Conservation (phyloP, 2,113 vertebrate genomes). For the Dermatemys mawii region DNA sequence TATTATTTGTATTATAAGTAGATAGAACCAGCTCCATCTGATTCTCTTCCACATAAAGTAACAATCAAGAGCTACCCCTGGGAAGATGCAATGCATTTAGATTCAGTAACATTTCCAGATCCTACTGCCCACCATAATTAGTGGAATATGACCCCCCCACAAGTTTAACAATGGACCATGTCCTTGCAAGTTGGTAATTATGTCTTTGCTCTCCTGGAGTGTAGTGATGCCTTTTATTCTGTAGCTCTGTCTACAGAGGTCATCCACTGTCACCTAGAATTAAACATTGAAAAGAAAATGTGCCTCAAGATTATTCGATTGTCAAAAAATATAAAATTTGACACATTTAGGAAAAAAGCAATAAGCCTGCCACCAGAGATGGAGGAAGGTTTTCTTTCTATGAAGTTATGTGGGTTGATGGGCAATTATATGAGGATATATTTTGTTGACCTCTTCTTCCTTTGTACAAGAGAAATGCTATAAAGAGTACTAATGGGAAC, state of each 20-base stretch:
- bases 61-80: background rate
- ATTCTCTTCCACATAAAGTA: background rate
- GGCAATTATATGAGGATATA: background rate
- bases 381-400: constrained; percentile 46
- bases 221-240: constrained; percentile 21
- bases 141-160: background rate
- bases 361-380: constrained; percentile 37
- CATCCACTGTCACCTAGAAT: constrained; percentile 63
- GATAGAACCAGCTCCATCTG: background rate
- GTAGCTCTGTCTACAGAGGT: constrained; percentile 48
- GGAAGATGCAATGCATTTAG: background rate
- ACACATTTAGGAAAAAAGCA: background rate
- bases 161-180: background rate
- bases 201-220: background rate
- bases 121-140: background rate
- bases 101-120: background rate
- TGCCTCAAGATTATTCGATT: constrained; percentile 58
- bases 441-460: constrained; percentile 35
- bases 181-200: constrained; percentile 10
- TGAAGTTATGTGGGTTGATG: constrained; percentile 49
- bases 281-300: constrained; percentile 39
- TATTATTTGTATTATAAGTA: background rate
- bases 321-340: constrained; percentile 58
- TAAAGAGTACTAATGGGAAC: background rate
- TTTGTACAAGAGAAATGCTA: constrained; percentile 11